Evolutionary conservation across 1,140 invertebrate genomes (phyloP).

Genomic region (Penaeus indicus): DNA sequence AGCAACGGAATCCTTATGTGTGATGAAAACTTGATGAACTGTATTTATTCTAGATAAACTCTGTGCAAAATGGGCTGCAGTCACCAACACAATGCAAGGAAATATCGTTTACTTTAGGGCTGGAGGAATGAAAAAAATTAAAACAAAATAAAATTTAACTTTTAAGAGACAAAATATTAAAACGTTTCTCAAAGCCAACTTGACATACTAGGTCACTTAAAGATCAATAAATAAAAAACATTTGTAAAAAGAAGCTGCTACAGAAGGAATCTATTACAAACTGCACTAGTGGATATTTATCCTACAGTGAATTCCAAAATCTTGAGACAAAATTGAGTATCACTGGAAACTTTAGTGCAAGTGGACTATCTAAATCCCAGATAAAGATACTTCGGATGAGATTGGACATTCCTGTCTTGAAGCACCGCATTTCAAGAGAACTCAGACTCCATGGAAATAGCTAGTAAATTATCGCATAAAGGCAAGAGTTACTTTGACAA

Average conservation of each 20-base stretch:
- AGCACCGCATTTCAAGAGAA: slow-evolving; percentile 26
- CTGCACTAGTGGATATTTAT: slow-evolving; percentile 42
- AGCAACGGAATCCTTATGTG: slow-evolving; percentile 97
- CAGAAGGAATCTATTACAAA: slow-evolving; percentile 46
- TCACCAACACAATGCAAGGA: slow-evolving; percentile 53
- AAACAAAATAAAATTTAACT: neutral
- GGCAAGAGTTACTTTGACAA: slow-evolving; percentile 21
- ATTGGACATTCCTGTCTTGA: neutral
- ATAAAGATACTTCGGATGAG: slow-evolving; percentile 45
- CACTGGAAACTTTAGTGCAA: slow-evolving; percentile 38
- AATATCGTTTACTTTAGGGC: slow-evolving; percentile 48
- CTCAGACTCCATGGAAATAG: slow-evolving; percentile 44
- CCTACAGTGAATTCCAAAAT: slow-evolving; percentile 46
- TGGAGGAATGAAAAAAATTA: slow-evolving; percentile 28
- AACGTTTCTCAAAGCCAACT: slow-evolving; percentile 44
- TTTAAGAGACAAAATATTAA: slow-evolving; percentile 54
- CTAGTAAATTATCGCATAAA: slow-evolving; percentile 42
- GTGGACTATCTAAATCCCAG: slow-evolving; percentile 52
- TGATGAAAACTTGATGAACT: slow-evolving; percentile 57
- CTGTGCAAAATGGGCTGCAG: slow-evolving; percentile 42
- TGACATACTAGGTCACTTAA: slow-evolving; percentile 32
- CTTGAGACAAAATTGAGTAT: slow-evolving; percentile 31
- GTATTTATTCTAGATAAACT: neutral
- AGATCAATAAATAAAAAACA: slow-evolving; percentile 33
- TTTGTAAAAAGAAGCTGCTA: slow-evolving; percentile 30